Conservation (phyloP, 2,797 vertebrate species). For the Chaunax sp. region DNA sequence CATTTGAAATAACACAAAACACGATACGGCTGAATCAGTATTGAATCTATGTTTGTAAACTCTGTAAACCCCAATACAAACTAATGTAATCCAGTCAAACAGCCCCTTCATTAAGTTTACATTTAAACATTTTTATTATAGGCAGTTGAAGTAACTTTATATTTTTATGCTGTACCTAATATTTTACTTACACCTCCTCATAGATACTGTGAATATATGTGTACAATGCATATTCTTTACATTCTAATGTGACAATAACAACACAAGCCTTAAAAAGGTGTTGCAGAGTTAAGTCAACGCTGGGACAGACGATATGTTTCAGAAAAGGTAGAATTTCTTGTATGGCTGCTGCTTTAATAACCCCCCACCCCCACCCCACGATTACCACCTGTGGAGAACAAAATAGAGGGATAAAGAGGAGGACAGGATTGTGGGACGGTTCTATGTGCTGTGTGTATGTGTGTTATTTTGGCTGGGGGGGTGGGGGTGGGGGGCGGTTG, state of each 20-base stretch:
- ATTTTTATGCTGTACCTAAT: not conserved
- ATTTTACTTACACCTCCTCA: not conserved
- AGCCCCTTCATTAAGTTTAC: not conserved
- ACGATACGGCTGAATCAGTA: not conserved
- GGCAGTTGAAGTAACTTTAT: not conserved
- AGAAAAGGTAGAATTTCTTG: not conserved
- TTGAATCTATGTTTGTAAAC: not conserved
- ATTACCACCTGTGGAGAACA: constrained; percentile 60
- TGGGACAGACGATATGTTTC: not conserved
- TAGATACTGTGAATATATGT: not conserved
- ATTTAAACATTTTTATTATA: not conserved
- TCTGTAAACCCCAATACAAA: not conserved
- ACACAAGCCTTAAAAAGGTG: not conserved
- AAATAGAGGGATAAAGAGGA: constrained; percentile 55
- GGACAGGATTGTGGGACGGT: constrained; percentile 21
- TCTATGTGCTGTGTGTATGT: constrained; percentile 35
- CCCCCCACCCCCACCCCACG: constrained; percentile 52
- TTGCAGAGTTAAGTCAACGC: not conserved
- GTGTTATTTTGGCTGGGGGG: constrained; percentile 36
- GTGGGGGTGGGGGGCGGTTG: constrained; percentile 1
- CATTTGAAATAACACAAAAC: not conserved
- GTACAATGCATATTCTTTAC: not conserved
- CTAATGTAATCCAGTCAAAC: not conserved
- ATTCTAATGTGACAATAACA: not conserved
- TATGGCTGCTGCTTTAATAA: constrained; percentile 61